Base-by-base conservation (phyloP, 2,888 invertebrate species). In the Acronicta leporina region DNA sequence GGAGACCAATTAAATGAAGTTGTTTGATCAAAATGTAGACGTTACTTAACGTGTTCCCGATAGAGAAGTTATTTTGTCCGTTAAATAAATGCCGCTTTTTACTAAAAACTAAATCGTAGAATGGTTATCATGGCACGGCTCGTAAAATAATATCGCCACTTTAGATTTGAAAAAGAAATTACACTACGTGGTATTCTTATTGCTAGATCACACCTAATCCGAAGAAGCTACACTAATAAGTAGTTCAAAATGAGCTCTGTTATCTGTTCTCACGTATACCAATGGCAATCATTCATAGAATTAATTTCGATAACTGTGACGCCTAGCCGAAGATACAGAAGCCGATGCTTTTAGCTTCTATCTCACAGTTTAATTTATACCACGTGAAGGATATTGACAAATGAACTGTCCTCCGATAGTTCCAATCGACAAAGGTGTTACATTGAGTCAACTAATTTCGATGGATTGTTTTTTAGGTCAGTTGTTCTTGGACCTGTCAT, bases 231-330 rank as follows among this genome's bases (percentile, higher is more conserved):
- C 55, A 55, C 50, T 53, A 56, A 66, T 80, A 82, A 83, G 79
- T 78, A 79, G 75, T 63, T 63, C 42, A 50, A 77, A 83, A 81
- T 80, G 73, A 79, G 62, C 55, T 57, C 6, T 56, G 73, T 82
- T 88, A 91, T 91, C 91, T 77, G 30, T 79, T 80, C 81, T 79
- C 83, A 83, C 82, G 83, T 81, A 80, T 74, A 75, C 81, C 79
- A 82, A 81, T 75, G 75, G 82, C 84, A 86, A 92, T 92, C 91
- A 91, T 88, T 93, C 91, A 90, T 89, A 89, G 87, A 83, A 92
- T 92, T 92, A 91, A 88, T 89, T 90, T 90, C 78, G 91, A 92
- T 92, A 92, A 85, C 84, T 84, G 83, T 88, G 92, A 92, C 92
- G 88, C 92, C 92, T 89, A 76, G 64, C 72, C 69, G 57, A 49